Conservation (phyloP, 2,113 vertebrate genomes). For the Varanus komodoensis region DNA sequence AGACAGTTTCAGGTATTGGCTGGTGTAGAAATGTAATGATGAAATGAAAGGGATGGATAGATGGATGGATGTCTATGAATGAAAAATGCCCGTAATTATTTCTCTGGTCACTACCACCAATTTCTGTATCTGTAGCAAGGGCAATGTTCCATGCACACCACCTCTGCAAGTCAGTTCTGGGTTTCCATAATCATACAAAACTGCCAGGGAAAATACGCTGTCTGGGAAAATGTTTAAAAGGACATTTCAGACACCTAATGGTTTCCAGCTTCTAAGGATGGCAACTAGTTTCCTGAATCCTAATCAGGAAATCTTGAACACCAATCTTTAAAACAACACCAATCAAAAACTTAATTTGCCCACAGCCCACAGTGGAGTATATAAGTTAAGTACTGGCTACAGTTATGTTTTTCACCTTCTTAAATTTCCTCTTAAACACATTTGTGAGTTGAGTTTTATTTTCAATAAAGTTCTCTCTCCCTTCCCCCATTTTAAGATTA, state of each 20-base stretch:
- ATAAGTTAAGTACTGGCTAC: slow-evolving; percentile 27
- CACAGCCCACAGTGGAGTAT: background rate
- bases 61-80: accelerated
- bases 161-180: slow-evolving; percentile 48
- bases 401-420: slow-evolving; percentile 1
- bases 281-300: slow-evolving; percentile 43
- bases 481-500: background rate
- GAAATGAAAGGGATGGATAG: background rate
- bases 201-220: slow-evolving; percentile 62
- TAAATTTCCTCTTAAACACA: background rate
- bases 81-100: background rate
- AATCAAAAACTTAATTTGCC: background rate
- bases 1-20: no score
- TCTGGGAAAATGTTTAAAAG: slow-evolving; percentile 56
- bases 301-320: slow-evolving; percentile 46
- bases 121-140: background rate
- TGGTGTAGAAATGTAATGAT: no score
- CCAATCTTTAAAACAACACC: slow-evolving; percentile 38
- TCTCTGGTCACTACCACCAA: background rate
- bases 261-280: slow-evolving; percentile 57
- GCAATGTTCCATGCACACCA: slow-evolving; percentile 45
- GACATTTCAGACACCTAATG: slow-evolving; percentile 70
- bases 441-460: slow-evolving; percentile 31
- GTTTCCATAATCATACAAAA: slow-evolving; percentile 71
- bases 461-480: slow-evolving; percentile 18